These are phyloP conservation scores for Cardinalis cardinalis DNA, from an alignment of 2,113 vertebrate species.

Conservation along the genomic window DNA sequence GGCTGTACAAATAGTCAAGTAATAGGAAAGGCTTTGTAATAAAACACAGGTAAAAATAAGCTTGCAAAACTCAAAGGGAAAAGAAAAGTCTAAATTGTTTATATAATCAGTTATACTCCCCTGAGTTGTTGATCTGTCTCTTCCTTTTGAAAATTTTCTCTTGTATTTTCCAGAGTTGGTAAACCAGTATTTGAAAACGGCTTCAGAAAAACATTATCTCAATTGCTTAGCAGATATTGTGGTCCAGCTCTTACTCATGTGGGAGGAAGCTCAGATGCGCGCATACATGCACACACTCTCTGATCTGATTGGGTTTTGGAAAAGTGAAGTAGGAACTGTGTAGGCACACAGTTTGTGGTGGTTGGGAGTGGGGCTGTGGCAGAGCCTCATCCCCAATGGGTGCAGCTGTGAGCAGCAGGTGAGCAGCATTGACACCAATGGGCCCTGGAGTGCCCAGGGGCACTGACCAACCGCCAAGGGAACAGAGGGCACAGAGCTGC, in stretches of 20 bases:
- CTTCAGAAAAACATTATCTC: not conserved
- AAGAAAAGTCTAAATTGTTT: constrained; percentile 60
- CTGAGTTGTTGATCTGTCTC: not conserved
- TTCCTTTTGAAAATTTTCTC: not conserved
- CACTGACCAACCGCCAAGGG: not conserved
- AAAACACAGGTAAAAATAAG: constrained; percentile 57
- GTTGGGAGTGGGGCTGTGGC: not conserved
- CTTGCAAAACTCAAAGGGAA: constrained; percentile 51
- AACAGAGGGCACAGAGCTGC: not conserved
- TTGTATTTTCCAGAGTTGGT: not conserved
- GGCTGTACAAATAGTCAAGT: constrained; percentile 66
- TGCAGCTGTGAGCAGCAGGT: not conserved
- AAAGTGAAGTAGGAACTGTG: not conserved
- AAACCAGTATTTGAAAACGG: not conserved
- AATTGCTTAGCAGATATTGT: not conserved
- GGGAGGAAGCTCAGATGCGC: not conserved
- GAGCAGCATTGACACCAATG: not conserved
- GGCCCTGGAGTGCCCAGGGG: not conserved
- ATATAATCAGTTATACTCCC: constrained; percentile 42
- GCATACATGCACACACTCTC: not conserved
- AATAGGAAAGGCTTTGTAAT: constrained; percentile 64
- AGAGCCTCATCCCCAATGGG: not conserved
- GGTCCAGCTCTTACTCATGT: not conserved
- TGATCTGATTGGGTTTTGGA: not conserved
- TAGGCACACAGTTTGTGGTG: not conserved